phyloP scores from a whole-genome alignment of 1,140 invertebrate species.

The Zaprionus inermis region DNA sequence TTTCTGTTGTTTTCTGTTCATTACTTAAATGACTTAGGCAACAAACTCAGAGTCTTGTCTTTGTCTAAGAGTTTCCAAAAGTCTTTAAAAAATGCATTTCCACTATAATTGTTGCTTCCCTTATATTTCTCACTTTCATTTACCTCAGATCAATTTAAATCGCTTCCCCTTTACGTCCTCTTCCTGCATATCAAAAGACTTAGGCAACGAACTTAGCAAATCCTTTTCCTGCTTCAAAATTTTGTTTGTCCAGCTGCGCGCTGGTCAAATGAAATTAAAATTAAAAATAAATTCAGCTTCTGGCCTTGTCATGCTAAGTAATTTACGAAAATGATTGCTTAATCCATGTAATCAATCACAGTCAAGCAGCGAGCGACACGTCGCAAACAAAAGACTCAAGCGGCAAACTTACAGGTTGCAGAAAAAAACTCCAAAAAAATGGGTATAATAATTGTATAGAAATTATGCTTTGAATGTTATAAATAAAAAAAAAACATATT shows the following conservation, averaged over 20 bases:
- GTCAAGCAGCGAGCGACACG: constrained; percentile 15
- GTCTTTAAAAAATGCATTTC: too few relatives aligned
- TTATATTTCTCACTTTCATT: not conserved
- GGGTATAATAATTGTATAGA: constrained; percentile 28
- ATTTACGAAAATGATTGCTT: constrained; percentile 69
- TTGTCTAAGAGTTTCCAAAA: too few relatives aligned
- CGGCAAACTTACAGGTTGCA: constrained; percentile 62
- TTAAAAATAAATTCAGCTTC: constrained; percentile 36
- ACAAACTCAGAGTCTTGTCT: not conserved
- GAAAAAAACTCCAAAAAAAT: constrained; percentile 4
- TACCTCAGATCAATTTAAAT: not conserved
- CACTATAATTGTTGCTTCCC: too few relatives aligned
- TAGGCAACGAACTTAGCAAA: constrained; percentile 36
- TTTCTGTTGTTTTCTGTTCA: not conserved
- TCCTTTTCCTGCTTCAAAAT: constrained; percentile 10
- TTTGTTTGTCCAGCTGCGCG: not conserved
- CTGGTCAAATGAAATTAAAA: constrained; percentile 47
- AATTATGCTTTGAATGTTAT: constrained; percentile 52
- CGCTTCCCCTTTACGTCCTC: not conserved
- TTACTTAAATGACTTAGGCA: constrained; percentile 35
- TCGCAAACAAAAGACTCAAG: constrained; percentile 71
- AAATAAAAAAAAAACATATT: constrained; percentile 56
- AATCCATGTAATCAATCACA: constrained; percentile 73
- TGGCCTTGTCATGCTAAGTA: constrained; percentile 74
- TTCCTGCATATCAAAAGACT: not conserved